Evolutionary conservation across 2,888 invertebrate species (phyloP).

Genomic region (Orthosia incerta): DNA sequence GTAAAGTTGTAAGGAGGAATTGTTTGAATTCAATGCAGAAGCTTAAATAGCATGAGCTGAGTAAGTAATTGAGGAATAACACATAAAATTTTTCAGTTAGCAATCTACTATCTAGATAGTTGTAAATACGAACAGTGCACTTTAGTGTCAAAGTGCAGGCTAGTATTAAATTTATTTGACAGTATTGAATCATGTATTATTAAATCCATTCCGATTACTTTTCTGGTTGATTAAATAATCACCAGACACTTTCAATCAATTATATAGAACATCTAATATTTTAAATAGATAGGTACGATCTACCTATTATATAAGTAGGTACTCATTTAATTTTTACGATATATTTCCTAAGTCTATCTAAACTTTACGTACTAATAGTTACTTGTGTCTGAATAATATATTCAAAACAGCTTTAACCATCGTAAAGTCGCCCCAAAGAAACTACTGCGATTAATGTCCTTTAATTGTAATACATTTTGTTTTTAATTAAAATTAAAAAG

Average conservation of each 20-base stretch:
- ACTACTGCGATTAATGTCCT: conserved; percentile 60
- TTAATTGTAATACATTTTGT: conserved; percentile 70
- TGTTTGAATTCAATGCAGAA: conserved; percentile 57
- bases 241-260: conserved; percentile 13
- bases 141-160: neutral
- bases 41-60: conserved; percentile 23
- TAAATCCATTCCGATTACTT: conserved; percentile 17
- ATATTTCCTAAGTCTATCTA: neutral
- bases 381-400: conserved; percentile 7
- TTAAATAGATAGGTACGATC: neutral
- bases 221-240: conserved; percentile 16
- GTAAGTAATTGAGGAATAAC: conserved; percentile 18
- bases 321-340: neutral
- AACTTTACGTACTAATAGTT: neutral
- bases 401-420: conserved; percentile 5
- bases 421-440: conserved; percentile 39
- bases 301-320: neutral
- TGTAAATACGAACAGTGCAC: neutral
- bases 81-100: neutral
- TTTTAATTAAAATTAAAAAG: conserved; percentile 78
- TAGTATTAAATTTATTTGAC: conserved; percentile 19
- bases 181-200: conserved; percentile 17
- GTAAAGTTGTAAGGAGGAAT: conserved; percentile 74
- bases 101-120: neutral
- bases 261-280: neutral